Evolutionary conservation across 1,140 invertebrate genomes (phyloP), one percentile per base, ranked within the genome.

Genomic region (Xylocopa sonorina): DNA sequence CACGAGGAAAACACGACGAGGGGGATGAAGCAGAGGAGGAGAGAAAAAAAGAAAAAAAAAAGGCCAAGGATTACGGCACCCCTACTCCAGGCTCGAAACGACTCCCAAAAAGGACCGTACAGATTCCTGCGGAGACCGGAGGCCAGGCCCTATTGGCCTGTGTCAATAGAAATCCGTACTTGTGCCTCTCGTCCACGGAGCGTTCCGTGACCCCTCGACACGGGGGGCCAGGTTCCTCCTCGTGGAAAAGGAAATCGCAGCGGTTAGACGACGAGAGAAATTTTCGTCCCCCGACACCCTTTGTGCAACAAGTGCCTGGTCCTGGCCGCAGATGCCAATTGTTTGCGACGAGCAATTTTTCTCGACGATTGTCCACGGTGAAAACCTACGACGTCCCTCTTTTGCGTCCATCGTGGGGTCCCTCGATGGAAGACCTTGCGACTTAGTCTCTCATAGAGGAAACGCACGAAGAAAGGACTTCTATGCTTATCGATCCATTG

Each of bases 151-250:
- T 67, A 76, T 83, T 81, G 84, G 55, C 63, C 66, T 84, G 62
- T 83, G 86, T 88, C 87, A 89, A 84, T 88, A 88, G 87, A 87
- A 89, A 89, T 83, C 82, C 79, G 73, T 85, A 71, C 73, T 85
- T 85, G 74, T 72, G 78, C 84, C 73, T 83, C 83, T 75, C 75
- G 76, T 79, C 66, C 57, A 73, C 32, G 73, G 67, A 69, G n/a
- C 80, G 32, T 68, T 34, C 53, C 69, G 66, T 79, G 71, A 64
- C 64, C 69, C 50, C 71, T 84, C 62, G 55, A 55, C 43, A 41
- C 74, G 43, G 57, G 57, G 67, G 51, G 60, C 10, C 62, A 48
- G 34, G 51, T 16, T 57, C 9, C 41, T 53, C 50, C 6, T 32
- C 62, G 53, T 51, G 27, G 32, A 57, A 82, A n/a, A 71, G 69